These are phyloP conservation scores for Trachelus iudaicus DNA, from an alignment of 2,888 invertebrate genomes.

Conservation along the genomic window DNA sequence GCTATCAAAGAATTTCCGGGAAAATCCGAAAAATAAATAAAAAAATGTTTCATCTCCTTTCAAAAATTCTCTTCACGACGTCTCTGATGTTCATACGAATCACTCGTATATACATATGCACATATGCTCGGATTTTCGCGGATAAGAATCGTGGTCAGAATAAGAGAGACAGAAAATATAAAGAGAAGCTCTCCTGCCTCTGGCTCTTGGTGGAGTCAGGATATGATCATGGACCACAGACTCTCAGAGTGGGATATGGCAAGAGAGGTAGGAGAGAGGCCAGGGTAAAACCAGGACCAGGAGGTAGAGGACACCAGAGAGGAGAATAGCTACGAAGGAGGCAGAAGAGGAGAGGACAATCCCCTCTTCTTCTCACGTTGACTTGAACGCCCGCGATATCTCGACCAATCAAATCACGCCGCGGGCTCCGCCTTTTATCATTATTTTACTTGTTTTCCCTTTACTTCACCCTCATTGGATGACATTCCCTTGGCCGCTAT, in stretches of 20 bases:
- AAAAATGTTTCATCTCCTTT: neutral
- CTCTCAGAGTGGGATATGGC: constrained; percentile 32
- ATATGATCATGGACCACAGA: constrained; percentile 50
- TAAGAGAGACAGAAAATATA: constrained; percentile 18
- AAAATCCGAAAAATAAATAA: neutral
- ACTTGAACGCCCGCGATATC: constrained; percentile 65
- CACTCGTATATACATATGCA: neutral
- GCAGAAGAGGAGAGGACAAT: constrained; percentile 41
- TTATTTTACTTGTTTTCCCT: constrained; percentile 66
- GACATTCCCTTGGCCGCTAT: constrained; percentile 57
- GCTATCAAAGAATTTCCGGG: neutral
- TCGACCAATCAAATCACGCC: constrained; percentile 66
- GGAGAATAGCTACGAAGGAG: constrained; percentile 38
- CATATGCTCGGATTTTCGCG: neutral
- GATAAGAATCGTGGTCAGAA: constrained; percentile 1
- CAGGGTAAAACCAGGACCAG: constrained; percentile 30
- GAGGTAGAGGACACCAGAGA: constrained; percentile 23
- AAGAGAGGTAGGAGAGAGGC: constrained; percentile 26
- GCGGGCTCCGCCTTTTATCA: constrained; percentile 66
- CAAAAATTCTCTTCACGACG: neutral
- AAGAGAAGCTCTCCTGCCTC: neutral
- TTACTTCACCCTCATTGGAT: constrained; percentile 65
- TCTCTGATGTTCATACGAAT: neutral
- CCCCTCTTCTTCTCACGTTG: constrained; percentile 44
- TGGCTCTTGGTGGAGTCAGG: constrained; percentile 41